Conservation (phyloP, 2,888 invertebrate species). For the Caenorhabditis auriculariae region DNA sequence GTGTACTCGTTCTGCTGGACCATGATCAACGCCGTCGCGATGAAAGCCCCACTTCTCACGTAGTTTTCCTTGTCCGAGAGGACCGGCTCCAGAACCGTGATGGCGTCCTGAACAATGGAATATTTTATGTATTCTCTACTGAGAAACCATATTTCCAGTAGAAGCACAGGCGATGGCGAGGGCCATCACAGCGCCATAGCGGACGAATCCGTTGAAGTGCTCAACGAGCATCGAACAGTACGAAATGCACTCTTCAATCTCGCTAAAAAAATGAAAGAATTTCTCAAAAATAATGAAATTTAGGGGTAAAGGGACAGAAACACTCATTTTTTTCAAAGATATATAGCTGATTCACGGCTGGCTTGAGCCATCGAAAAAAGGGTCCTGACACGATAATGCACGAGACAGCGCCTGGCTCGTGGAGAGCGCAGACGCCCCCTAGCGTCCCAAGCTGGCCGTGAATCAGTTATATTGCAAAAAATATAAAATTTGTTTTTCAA, state of each 20-base stretch:
- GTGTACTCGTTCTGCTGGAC: slow-evolving; percentile 23
- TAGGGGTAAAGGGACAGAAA: no score
- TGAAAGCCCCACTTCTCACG: slow-evolving; percentile 21
- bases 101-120: slow-evolving; percentile 20
- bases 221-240: slow-evolving; percentile 27
- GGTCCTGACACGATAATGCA: no score
- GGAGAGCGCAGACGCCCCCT: no score
- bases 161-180: slow-evolving; percentile 27
- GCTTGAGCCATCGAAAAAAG: no score
- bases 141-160: slow-evolving; percentile 16
- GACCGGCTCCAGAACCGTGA: slow-evolving; percentile 20
- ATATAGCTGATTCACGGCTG: background rate
- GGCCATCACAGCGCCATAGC: slow-evolving; percentile 30
- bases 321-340: background rate
- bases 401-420: no score
- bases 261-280: slow-evolving; percentile 1
- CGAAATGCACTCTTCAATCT: slow-evolving; percentile 12
- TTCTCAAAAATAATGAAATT: background rate
- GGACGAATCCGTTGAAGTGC: slow-evolving; percentile 28
- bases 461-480: no score
- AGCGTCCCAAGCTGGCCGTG: no score
- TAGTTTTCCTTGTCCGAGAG: slow-evolving; percentile 30
- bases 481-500: no score
- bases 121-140: no score
- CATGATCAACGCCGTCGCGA: slow-evolving; percentile 23